Percentiles rank a stretch among this genome's conserved stretches.
Conservation (phyloP, 2,113 vertebrate genomes). For the Neopipo cinnamomea region DNA sequence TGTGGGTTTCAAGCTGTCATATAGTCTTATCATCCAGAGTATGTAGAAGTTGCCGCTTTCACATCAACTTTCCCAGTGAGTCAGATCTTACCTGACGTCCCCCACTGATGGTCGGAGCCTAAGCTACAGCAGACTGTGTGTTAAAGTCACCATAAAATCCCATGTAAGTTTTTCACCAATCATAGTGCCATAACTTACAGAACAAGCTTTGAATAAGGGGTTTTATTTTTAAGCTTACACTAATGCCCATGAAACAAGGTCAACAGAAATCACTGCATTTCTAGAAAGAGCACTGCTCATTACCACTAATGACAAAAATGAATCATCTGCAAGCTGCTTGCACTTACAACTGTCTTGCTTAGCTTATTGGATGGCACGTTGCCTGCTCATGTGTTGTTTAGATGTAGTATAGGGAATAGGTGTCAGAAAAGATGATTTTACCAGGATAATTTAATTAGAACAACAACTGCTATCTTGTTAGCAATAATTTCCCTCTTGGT, state of each 20-base stretch:
- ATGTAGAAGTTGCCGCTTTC: background rate
- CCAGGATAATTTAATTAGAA: conserved; percentile 53
- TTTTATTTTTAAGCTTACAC: conserved; percentile 16
- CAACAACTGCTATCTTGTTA: conserved; percentile 52
- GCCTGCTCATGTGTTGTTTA: conserved; percentile 31
- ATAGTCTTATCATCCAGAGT: background rate
- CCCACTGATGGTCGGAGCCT: background rate
- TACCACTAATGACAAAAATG: background rate
- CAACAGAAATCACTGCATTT: background rate
- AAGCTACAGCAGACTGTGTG: background rate
- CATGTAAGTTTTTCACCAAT: background rate
- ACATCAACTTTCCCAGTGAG: background rate
- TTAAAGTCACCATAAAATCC: background rate
- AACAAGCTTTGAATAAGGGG: background rate
- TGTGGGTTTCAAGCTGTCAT: background rate
- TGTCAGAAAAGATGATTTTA: conserved; percentile 31
- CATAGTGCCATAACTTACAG: background rate
- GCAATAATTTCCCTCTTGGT: conserved; percentile 38
- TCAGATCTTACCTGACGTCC: background rate
- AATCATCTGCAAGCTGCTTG: conserved; percentile 33
- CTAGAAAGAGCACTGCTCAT: background rate
- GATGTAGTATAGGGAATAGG: background rate
- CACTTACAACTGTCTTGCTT: background rate
- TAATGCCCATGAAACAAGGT: background rate
- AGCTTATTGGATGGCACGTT: background rate